phyloP scores from a whole-genome alignment of 2,888 invertebrate genomes.

The Trichogramma evanescens region DNA sequence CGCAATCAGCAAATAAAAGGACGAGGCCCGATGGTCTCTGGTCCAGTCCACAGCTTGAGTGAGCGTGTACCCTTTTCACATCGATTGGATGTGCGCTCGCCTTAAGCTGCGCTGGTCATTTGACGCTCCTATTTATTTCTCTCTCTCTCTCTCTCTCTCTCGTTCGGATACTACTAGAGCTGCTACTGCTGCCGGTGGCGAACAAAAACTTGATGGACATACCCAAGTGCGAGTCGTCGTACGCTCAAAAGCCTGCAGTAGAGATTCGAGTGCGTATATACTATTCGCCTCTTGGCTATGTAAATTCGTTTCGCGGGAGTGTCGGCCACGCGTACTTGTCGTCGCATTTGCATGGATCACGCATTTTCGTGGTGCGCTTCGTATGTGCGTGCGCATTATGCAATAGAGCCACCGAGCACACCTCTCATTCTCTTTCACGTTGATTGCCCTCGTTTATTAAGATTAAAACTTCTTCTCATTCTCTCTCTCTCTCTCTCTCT shows the following conservation, averaged over 20 bases:
- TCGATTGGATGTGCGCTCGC: constrained; percentile 27
- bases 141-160: constrained; percentile 30
- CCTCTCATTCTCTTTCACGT: constrained; percentile 21
- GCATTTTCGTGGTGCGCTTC: constrained; percentile 37
- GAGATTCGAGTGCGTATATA: constrained; percentile 25
- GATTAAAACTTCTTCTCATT: constrained; percentile 44
- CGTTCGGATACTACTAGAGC: too few species aligned
- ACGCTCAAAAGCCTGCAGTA: constrained; percentile 39
- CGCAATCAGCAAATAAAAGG: constrained; percentile 49
- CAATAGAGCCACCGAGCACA: constrained; percentile 8
- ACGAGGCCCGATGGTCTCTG: constrained; percentile 15
- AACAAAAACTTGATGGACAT: constrained; percentile 49
- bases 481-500: constrained; percentile 15
- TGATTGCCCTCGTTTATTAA: constrained; percentile 48
- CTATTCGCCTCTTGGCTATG: constrained; percentile 32
- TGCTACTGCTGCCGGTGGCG: constrained; percentile 23
- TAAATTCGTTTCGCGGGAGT: constrained; percentile 39
- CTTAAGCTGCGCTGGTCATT: constrained; percentile 47
- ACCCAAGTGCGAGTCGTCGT: constrained; percentile 23
- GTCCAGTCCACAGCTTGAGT: not conserved
- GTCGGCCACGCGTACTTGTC: constrained; percentile 17
- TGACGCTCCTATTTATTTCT: constrained; percentile 32
- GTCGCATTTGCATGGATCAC: constrained; percentile 44
- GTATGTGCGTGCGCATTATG: not conserved
- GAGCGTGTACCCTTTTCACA: constrained; percentile 27